A percentile compares a stretch with the other conserved stretches of the same genome.
Conservation (phyloP, 2,888 invertebrate genomes). For the Melipona bicolor region DNA sequence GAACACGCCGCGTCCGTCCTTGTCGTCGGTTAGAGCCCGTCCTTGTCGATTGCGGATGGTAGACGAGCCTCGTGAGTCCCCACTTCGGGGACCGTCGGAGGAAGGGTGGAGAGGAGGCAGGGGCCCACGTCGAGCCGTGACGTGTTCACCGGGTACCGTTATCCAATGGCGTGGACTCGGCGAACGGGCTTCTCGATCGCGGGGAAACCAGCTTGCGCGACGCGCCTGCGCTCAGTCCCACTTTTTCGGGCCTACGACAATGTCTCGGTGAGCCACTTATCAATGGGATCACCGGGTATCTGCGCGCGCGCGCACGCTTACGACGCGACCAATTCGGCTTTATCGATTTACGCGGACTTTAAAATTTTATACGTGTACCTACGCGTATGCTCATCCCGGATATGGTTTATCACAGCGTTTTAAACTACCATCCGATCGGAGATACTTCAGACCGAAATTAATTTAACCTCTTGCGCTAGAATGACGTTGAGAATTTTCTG, state of each 20-base stretch:
- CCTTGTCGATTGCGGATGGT: constrained; percentile 69
- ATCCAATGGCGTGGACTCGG: constrained; percentile 78
- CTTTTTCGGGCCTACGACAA: constrained; percentile 78
- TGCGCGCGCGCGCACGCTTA: constrained; percentile 45
- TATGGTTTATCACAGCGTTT: background rate
- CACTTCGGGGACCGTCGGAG: constrained; percentile 56
- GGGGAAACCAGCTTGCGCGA: constrained; percentile 12
- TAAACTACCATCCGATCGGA: background rate
- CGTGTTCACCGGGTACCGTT: constrained; percentile 81
- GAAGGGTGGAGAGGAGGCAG: constrained; percentile 58
- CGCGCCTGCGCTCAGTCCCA: constrained; percentile 36
- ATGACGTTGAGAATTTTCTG: too few relatives aligned
- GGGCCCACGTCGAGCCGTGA: constrained; percentile 76
- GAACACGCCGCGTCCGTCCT: constrained; percentile 65
- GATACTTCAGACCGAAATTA: too few relatives aligned
- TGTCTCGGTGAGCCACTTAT: constrained; percentile 80
- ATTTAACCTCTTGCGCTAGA: too few relatives aligned
- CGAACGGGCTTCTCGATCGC: background rate
- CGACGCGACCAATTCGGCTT: constrained; percentile 75
- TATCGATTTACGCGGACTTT: constrained; percentile 59
- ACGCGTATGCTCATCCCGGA: background rate
- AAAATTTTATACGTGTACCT: background rate
- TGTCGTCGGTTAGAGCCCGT: constrained; percentile 67
- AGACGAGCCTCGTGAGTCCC: constrained; percentile 61
- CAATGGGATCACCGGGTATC: constrained; percentile 82